Evolutionary conservation across 2,797 vertebrate genomes (phyloP).

Genomic region (Falco rusticolus): DNA sequence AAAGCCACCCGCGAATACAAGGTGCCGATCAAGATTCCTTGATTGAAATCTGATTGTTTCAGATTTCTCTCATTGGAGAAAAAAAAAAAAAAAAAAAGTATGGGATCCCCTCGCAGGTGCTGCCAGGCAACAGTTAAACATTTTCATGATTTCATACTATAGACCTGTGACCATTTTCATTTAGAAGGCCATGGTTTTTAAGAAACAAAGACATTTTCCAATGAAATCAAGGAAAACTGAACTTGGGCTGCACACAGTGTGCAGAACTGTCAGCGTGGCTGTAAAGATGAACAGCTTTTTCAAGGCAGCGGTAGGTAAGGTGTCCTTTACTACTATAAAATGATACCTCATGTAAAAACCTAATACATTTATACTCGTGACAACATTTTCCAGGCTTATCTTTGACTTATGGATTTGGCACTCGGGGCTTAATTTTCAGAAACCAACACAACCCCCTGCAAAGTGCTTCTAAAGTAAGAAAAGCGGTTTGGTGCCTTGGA

Average conservation of each 20-base stretch:
- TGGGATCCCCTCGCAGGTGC: background rate
- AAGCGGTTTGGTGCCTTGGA: background rate
- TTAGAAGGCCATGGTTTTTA: background rate
- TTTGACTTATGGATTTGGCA: background rate
- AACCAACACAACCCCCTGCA: background rate
- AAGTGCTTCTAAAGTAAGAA: background rate
- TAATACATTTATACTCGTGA: background rate
- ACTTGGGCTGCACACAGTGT: rapidly evolving
- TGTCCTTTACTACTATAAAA: background rate
- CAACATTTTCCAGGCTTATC: background rate
- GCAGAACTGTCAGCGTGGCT: background rate
- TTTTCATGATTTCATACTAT: background rate
- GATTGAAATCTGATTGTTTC: background rate
- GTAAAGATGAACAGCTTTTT: background rate
- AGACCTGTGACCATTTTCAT: background rate
- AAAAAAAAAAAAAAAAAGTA: background rate
- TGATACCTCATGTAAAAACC: background rate
- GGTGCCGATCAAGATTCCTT: background rate
- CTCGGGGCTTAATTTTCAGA: background rate
- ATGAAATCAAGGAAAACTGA: background rate
- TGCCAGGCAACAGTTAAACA: background rate
- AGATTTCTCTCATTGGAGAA: background rate
- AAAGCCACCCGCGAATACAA: background rate
- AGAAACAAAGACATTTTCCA: background rate
- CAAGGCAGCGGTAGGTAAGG: background rate